Base-by-base conservation (phyloP, 2,797 vertebrate genomes). In the Cephalopachus bancanus region DNA sequence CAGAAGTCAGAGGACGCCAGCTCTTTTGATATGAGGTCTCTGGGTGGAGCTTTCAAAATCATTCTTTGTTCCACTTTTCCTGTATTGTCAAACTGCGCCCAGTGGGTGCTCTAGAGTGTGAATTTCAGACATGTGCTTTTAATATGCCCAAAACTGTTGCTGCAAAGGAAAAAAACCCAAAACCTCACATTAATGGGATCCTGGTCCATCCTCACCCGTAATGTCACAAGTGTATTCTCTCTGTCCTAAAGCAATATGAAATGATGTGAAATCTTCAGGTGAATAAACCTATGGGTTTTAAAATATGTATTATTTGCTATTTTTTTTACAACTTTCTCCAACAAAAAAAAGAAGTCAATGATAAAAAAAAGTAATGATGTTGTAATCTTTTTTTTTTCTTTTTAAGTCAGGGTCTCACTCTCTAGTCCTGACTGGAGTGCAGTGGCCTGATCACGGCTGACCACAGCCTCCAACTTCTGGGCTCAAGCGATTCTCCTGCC, bases 101-200 rank as follows among this genome's bases (percentile, higher is more conserved):
- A 80, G 53, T 0, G 83, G 84, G 89, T 79, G 84, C 65, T 80
- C 71, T 88, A 74, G 22, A 94, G 37, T 6, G 37, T 87, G 86
- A 64, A 78, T 89, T 96, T 93, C 95, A 94, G 84, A 91, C 80
- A 80, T 20, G 30, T 62, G 90, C 80, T 94, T 69, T 88, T 83
- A 97, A 92, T 76, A 87, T 49, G 80, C 89, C 93, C 95, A 91
- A 89, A 84, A 96, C 10, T 96, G 91, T 37, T 74, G 89, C 96
- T 97, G 92, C 44, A 94, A 92, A 93, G 80, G 30, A 91, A 26
- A 22, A 65, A 49, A n/a, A 49, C 62, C 76, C 67, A 62, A 91
- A 26, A 22, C 62, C 4, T 5, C 67, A 55, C 64, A 20, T 94
- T 87, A 97, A 78, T 51, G 57, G 65, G 84, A 90, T 89, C 24